A percentile compares a stretch with the other conserved stretches of the same genome.
Conservation (phyloP, 2,113 vertebrate genomes). For the Megaceryle torquata region DNA sequence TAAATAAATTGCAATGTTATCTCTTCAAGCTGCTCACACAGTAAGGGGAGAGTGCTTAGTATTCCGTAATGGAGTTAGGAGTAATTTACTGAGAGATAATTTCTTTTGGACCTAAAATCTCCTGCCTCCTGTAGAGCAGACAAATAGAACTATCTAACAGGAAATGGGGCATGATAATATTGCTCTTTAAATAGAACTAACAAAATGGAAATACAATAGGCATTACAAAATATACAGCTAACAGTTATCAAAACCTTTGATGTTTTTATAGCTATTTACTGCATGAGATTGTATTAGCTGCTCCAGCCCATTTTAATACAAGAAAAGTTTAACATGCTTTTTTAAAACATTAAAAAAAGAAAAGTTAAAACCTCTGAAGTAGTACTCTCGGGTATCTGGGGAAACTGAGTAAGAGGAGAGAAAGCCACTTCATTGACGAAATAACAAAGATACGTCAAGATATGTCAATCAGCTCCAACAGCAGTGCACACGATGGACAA, state of each 20-base stretch:
- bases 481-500: background rate
- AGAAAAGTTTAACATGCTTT: conserved; percentile 2
- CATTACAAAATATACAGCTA: conserved; percentile 67
- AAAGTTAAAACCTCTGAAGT: background rate
- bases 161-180: conserved; percentile 76
- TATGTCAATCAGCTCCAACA: background rate
- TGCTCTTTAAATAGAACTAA: conserved; percentile 71
- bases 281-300: conserved; percentile 30
- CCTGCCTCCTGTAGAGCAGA: conserved; percentile 67
- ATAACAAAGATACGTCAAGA: background rate
- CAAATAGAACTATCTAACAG: conserved; percentile 76
- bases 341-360: background rate
- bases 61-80: conserved; percentile 72
- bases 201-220: conserved; percentile 73
- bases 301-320: conserved; percentile 32
- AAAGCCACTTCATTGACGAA: background rate
- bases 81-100: conserved; percentile 76
- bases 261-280: conserved; percentile 63
- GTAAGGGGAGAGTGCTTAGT: conserved; percentile 64
- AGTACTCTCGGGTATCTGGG: background rate
- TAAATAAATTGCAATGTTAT: conserved; percentile 75
- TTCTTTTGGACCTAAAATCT: conserved; percentile 73
- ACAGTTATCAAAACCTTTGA: conserved; percentile 60
- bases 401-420: background rate
- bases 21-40: conserved; percentile 61